Evolutionary conservation across 2,113 vertebrate species (phyloP), one percentile per base, ranked within the genome.

Genomic region (Tricholaema leucomelas): DNA sequence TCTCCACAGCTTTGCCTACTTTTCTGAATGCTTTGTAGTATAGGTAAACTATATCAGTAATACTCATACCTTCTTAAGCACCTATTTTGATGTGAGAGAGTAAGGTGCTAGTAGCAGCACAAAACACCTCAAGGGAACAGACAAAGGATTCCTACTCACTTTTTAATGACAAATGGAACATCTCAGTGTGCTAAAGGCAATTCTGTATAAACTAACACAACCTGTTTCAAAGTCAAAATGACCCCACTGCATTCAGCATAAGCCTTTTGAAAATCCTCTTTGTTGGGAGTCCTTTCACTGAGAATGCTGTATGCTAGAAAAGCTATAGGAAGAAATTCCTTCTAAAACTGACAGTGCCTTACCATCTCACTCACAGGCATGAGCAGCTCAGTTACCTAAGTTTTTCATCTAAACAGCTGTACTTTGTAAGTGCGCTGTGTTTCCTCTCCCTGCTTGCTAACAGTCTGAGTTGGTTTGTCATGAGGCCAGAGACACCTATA

Each of bases 251-350:
- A n/a, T 72, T 88, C 74, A 74, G 42, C 52, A 33, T 56, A 91
- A 87, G 48, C 25, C 24, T 87, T 94, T 84, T 63, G 72, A 87
- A 89, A 93, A 86, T 85, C 66, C 42, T 77, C n/a, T 71, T 80
- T 23, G 36, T 74, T 8, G 14, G 70, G n/a, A 95, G 46, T 20
- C 0, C 0, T 61, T 88, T 72, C 63, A 61, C 36, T 35, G 46
- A 63, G 23, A 82, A 66, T 10, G 7, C 27, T 7, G 2, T 35
- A 16, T 64, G 23, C 25, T 76, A 87, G 59, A 82, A 85, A 75
- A 91, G 30, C 0, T 0, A 3, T 14, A 56, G 33, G 36, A 64
- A 81, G 84, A 81, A 36, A n/a, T 20, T 66, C 33, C 18, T 18
- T 15, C 52, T 86, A 74, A 94, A 93, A 44, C 24, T 54, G 75